Conservation (phyloP, 2,888 invertebrate genomes). For the Hirtodrosophila histrioides region DNA sequence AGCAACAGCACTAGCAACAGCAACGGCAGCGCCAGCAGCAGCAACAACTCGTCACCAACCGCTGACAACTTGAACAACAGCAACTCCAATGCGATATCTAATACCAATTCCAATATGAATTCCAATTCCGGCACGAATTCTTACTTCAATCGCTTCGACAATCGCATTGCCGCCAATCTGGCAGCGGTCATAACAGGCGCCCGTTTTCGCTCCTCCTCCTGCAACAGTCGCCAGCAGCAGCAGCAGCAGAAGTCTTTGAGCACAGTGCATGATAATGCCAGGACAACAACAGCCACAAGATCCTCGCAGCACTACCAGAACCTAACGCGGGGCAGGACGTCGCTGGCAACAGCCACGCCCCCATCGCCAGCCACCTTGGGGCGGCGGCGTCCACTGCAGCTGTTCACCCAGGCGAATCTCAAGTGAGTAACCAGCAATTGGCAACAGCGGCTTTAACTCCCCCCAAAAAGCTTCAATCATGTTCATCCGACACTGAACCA, state of each 20-base stretch:
- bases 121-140: conserved; percentile 54
- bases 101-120: conserved; percentile 35
- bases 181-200: conserved; percentile 77
- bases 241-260: conserved; percentile 21
- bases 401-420: conserved; percentile 81
- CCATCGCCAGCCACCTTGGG: conserved; percentile 59
- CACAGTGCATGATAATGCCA: conserved; percentile 29
- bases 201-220: conserved; percentile 79
- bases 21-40: conserved; percentile 63
- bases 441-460: conserved; percentile 11
- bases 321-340: conserved; percentile 26
- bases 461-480: conserved; percentile 59
- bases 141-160: conserved; percentile 82
- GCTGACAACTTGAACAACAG: conserved; percentile 67
- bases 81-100: conserved; percentile 44
- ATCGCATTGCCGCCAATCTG: conserved; percentile 80
- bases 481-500: conserved; percentile 48
- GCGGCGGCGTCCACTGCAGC: conserved; percentile 80
- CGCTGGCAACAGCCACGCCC: conserved; percentile 49
- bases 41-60: conserved; percentile 67
- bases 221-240: conserved; percentile 60
- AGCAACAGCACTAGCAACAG: conserved; percentile 34
- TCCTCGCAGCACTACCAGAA: conserved; percentile 40
- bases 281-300: conserved; percentile 19
- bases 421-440: conserved; percentile 77